Conservation (phyloP, 2,797 vertebrate genomes). For the Siniperca undulata region DNA sequence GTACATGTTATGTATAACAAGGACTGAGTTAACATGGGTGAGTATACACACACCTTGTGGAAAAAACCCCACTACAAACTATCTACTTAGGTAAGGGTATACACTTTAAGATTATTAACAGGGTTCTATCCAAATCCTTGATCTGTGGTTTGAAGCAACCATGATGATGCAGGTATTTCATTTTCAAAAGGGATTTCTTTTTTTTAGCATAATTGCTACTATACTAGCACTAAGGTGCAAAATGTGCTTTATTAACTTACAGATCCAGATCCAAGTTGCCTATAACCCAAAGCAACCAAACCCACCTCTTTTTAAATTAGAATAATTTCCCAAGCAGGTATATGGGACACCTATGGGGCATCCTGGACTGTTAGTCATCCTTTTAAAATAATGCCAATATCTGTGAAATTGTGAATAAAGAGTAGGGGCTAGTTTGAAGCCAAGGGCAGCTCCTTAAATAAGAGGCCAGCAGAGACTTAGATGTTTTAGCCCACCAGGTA, state of each 20-base stretch:
- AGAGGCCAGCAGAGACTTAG: slow-evolving; percentile 18
- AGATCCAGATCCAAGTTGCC: slow-evolving; percentile 37
- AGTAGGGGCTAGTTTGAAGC: slow-evolving; percentile 14
- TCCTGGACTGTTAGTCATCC: slow-evolving; percentile 5
- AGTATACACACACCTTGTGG: slow-evolving; percentile 73
- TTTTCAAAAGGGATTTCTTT: slow-evolving; percentile 63
- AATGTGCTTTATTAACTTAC: slow-evolving; percentile 50
- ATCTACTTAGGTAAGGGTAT: slow-evolving; percentile 59
- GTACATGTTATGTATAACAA: slow-evolving; percentile 89
- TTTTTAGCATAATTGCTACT: slow-evolving; percentile 46
- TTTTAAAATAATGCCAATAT: slow-evolving; percentile 29
- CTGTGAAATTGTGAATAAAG: slow-evolving; percentile 12
- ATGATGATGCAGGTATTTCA: slow-evolving; percentile 53
- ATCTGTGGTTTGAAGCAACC: slow-evolving; percentile 50
- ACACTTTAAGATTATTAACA: slow-evolving; percentile 66
- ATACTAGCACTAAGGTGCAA: slow-evolving; percentile 44
- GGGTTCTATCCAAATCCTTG: slow-evolving; percentile 64
- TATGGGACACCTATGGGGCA: neutral
- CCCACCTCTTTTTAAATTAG: slow-evolving; percentile 24
- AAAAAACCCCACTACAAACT: slow-evolving; percentile 63
- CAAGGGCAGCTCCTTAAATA: slow-evolving; percentile 24
- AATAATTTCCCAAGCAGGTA: slow-evolving; percentile 30
- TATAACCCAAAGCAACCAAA: slow-evolving; percentile 44
- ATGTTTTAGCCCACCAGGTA: slow-evolving; percentile 20
- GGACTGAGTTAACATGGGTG: slow-evolving; percentile 89